Evolutionary conservation across 2,888 invertebrate genomes (phyloP).

Genomic region (Aethes cnicana): DNA sequence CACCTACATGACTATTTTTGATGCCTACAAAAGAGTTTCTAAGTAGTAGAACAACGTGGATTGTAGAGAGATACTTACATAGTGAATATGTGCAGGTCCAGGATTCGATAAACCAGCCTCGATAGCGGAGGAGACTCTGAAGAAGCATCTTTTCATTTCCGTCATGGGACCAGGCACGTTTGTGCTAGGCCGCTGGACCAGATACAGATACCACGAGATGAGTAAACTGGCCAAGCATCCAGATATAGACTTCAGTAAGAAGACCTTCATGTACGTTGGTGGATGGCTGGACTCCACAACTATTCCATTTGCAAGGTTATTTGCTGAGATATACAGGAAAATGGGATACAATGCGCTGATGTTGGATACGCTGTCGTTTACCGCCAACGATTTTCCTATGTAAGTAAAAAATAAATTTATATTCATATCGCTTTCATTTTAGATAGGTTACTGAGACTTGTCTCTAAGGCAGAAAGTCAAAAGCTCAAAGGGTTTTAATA

Average conservation of each 20-base stretch:
- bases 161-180: slow-evolving; percentile 1
- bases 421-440: not conserved
- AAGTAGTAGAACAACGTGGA: no score
- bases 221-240: slow-evolving; percentile 21
- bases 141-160: slow-evolving; percentile 11
- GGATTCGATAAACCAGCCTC: not conserved
- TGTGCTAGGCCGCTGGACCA: not conserved
- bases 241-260: slow-evolving; percentile 28
- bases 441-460: not conserved
- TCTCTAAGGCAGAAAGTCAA: not conserved
- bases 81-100: no score
- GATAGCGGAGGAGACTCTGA: slow-evolving; percentile 2
- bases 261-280: slow-evolving; percentile 24
- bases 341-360: slow-evolving; percentile 32
- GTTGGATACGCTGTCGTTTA: slow-evolving; percentile 17
- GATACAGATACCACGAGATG: slow-evolving; percentile 26
- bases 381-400: not conserved
- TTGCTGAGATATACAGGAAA: slow-evolving; percentile 22
- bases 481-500: no score
- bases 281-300: slow-evolving; percentile 21
- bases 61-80: no score
- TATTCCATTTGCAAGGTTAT: not conserved
- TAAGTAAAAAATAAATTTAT: not conserved
- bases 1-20: no score
- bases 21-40: no score